Percentiles rank a stretch among this genome's conserved stretches.
Conservation (phyloP, 2,888 invertebrate species). For the Scrobipalpa atriplicella region DNA sequence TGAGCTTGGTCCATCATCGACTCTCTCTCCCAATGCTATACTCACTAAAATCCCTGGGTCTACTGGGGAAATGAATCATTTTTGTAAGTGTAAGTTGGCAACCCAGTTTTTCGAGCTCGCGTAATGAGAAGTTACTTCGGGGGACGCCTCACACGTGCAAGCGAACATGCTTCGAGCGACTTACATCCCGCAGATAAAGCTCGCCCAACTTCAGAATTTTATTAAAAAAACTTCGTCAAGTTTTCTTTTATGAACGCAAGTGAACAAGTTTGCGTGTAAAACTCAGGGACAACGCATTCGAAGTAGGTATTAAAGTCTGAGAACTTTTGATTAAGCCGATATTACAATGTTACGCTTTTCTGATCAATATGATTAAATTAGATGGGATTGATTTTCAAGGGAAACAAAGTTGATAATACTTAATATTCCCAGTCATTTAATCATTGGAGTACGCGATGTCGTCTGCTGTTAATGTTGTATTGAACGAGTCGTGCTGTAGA, state of each 20-base stretch:
- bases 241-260: conserved; percentile 1
- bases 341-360: neutral
- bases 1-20: too few species aligned
- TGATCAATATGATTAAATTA: too few species aligned
- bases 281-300: neutral
- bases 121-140: conserved; percentile 7
- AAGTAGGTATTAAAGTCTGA: neutral
- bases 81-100: conserved; percentile 15
- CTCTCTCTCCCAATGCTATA: too few species aligned
- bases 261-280: neutral
- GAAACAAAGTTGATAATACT: too few species aligned
- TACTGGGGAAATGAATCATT: neutral
- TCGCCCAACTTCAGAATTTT: conserved; percentile 8
- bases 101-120: neutral
- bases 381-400: too few species aligned
- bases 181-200: neutral
- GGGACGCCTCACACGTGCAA: conserved; percentile 6
- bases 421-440: too few species aligned
- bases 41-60: too few species aligned
- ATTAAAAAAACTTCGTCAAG: neutral
- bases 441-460: too few species aligned
- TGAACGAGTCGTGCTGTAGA: too few species aligned
- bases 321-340: neutral
- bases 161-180: neutral
- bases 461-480: too few species aligned